These are phyloP conservation scores for Drosophila mettleri DNA, from an alignment of 2,888 invertebrate genomes.

Conservation along the genomic window DNA sequence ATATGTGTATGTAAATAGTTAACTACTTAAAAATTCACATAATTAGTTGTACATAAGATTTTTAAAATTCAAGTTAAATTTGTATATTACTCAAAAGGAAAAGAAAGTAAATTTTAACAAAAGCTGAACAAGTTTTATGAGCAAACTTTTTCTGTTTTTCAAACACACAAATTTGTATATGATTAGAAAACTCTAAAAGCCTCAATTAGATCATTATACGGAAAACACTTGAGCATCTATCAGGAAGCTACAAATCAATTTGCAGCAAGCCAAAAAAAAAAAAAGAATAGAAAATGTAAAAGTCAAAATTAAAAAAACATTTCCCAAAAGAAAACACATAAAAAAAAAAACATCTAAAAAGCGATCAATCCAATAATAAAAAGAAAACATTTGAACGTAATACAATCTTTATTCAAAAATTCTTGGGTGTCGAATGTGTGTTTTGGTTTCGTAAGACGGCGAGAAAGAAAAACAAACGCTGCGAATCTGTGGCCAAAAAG, in stretches of 20 bases:
- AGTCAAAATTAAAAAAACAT: background rate
- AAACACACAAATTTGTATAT: too few species aligned
- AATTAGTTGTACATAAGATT: too few species aligned
- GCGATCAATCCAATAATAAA: slow-evolving; percentile 22
- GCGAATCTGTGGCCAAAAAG: slow-evolving; percentile 45
- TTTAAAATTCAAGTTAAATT: too few species aligned
- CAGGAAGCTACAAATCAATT: slow-evolving; percentile 44
- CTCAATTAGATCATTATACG: background rate
- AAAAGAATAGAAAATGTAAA: slow-evolving; percentile 4
- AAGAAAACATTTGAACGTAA: slow-evolving; percentile 37
- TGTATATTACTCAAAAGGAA: too few species aligned
- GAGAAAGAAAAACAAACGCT: slow-evolving; percentile 56
- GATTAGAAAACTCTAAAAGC: background rate
- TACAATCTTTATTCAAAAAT: slow-evolving; percentile 42
- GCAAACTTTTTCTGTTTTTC: too few species aligned
- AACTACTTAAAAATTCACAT: too few species aligned
- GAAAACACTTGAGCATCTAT: slow-evolving; percentile 4
- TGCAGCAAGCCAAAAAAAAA: background rate
- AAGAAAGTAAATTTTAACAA: too few species aligned
- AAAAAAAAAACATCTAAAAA: slow-evolving; percentile 8
- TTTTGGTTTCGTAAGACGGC: slow-evolving; percentile 16
- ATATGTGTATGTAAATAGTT: too few species aligned
- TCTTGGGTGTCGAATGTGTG: slow-evolving; percentile 22
- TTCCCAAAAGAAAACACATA: slow-evolving; percentile 1
- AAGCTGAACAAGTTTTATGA: too few species aligned